A percentile compares a stretch with the other conserved stretches of the same genome.
Conservation (phyloP, 2,797 vertebrate genomes). For the Crenuchus spilurus region DNA sequence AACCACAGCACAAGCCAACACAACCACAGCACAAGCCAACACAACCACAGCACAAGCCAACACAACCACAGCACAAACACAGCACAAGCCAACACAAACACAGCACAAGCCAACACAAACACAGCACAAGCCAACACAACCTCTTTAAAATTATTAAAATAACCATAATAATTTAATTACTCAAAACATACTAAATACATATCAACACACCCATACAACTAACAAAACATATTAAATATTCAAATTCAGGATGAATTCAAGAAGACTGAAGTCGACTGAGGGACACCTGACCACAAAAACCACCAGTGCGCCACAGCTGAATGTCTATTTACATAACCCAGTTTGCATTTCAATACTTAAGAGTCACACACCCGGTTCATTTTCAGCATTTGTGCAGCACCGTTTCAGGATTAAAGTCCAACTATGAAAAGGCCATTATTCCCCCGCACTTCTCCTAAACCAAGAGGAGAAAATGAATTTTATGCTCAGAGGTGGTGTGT, state of each 20-base stretch:
- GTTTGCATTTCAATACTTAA: constrained; percentile 28
- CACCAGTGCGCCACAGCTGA: neutral
- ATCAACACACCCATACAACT: too few relatives aligned
- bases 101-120: too few relatives aligned
- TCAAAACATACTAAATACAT: too few relatives aligned
- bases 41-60: too few relatives aligned
- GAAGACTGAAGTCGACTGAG: neutral
- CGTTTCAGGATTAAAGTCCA: constrained; percentile 34
- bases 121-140: too few relatives aligned
- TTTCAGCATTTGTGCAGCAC: neutral
- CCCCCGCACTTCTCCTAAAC: neutral
- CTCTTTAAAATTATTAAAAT: too few relatives aligned
- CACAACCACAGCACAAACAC: too few relatives aligned
- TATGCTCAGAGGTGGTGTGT: neutral
- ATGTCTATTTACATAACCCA: constrained; percentile 36
- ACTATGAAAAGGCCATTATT: constrained; percentile 21
- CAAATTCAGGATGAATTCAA: neutral
- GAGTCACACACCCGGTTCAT: constrained; percentile 13
- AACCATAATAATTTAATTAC: too few relatives aligned
- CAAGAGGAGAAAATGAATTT: neutral
- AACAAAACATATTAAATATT: too few relatives aligned
- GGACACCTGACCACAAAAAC: neutral
- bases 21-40: too few relatives aligned
- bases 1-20: too few relatives aligned
- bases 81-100: too few relatives aligned